phyloP scores from a whole-genome alignment of 2,888 invertebrate genomes.

The Drosophila pseudotalamancana region DNA sequence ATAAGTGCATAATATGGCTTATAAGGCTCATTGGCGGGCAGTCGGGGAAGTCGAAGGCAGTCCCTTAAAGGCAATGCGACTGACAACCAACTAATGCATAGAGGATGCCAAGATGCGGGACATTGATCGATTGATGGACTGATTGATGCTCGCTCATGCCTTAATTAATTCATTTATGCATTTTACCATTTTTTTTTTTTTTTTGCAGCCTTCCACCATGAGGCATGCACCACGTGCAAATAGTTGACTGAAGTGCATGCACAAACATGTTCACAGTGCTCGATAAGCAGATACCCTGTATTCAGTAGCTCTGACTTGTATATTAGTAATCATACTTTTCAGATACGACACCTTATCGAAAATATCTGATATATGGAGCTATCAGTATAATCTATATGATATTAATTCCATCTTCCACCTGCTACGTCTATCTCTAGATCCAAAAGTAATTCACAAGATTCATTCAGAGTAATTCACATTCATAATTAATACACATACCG shows the following conservation, averaged over 20 bases:
- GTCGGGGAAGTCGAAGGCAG: too few species aligned
- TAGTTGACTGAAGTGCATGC: constrained; percentile 35
- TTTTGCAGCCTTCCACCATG: not conserved
- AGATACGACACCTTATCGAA: too few species aligned
- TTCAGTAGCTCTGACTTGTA: too few species aligned
- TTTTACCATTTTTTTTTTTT: constrained; percentile 2
- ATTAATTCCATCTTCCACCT: too few species aligned
- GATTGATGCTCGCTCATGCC: constrained; percentile 24
- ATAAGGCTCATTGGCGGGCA: constrained; percentile 4
- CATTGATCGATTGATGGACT: constrained; percentile 31
- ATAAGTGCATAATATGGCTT: constrained; percentile 18
- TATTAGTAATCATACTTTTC: too few species aligned
- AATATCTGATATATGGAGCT: too few species aligned
- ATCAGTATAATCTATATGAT: too few species aligned
- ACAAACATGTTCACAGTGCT: constrained; percentile 3
- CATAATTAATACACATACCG: too few species aligned
- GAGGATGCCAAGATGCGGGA: constrained; percentile 25
- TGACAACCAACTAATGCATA: constrained; percentile 27
- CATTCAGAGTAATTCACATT: too few species aligned
- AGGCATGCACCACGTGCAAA: too few species aligned
- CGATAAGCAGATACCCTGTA: not conserved
- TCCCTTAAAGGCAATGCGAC: constrained; percentile 5
- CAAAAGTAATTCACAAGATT: too few species aligned
- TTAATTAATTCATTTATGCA: constrained; percentile 46
- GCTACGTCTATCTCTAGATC: too few species aligned